phyloP scores from a whole-genome alignment of 2,113 vertebrate species.

The Atherinomorus stipes region DNA sequence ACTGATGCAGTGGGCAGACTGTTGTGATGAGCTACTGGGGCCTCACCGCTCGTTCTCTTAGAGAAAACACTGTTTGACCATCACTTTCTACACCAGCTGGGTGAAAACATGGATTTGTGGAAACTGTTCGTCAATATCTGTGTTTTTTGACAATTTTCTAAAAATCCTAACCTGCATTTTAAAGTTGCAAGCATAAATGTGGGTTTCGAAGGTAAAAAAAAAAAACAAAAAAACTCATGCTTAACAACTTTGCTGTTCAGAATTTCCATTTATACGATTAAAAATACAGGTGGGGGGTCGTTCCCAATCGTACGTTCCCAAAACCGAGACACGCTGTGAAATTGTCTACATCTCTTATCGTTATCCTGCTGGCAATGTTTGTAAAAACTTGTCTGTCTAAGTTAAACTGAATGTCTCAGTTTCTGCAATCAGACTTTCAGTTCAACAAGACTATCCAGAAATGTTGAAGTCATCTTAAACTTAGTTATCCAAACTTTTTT shows the following conservation, averaged over 20 bases:
- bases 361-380: too few species aligned
- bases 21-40: slow-evolving; percentile 72
- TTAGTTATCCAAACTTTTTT: background rate
- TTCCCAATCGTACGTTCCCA: too few species aligned
- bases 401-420: background rate
- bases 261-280: background rate
- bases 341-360: too few species aligned
- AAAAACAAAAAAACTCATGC: background rate
- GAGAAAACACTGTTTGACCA: slow-evolving; percentile 46
- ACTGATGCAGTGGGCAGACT: slow-evolving; percentile 80
- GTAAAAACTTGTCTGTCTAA: too few species aligned
- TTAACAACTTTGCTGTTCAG: background rate
- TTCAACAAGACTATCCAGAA: too few species aligned
- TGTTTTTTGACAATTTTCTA: background rate
- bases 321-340: too few species aligned
- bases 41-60: slow-evolving; percentile 56
- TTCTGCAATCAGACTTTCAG: background rate
- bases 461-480: background rate
- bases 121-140: background rate
- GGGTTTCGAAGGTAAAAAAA: background rate
- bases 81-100: slow-evolving; percentile 6
- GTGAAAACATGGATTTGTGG: background rate
- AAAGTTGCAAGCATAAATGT: background rate
- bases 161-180: background rate
- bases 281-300: too few species aligned